phyloP scores from a whole-genome alignment of 1,140 invertebrate species.

The Trichomalopsis sarcophagae region DNA sequence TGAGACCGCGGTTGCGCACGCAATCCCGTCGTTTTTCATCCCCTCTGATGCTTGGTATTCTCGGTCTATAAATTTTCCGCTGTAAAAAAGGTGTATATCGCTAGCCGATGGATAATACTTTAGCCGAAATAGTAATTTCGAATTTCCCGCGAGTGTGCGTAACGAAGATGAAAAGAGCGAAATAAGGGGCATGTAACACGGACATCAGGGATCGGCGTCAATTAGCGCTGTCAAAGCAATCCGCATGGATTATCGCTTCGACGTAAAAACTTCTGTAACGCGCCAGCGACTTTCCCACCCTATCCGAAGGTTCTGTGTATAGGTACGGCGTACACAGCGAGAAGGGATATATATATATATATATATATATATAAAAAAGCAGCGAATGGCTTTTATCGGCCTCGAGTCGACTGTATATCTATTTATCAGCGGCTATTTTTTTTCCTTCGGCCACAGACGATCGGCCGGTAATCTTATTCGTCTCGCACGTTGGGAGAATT shows the following conservation, averaged over 20 bases:
- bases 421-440: not conserved
- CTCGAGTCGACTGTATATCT: not conserved
- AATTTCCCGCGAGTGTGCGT: not conserved
- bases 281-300: not conserved
- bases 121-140: not conserved
- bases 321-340: not conserved
- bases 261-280: constrained; percentile 13
- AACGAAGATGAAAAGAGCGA: not conserved
- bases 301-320: too few species aligned
- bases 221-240: constrained; percentile 12
- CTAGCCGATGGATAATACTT: too few species aligned
- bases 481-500: not conserved
- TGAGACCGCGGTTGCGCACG: not conserved
- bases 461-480: not conserved
- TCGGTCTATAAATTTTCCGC: not conserved
- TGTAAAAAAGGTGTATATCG: not conserved
- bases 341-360: too few species aligned
- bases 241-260: constrained; percentile 17
- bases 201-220: not conserved
- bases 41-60: not conserved
- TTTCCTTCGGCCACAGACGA: not conserved
- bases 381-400: not conserved
- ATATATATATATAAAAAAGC: not conserved
- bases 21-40: not conserved
- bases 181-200: not conserved